Evolutionary conservation across 1,140 invertebrate genomes (phyloP).

Genomic region (Drosophila triauraria): DNA sequence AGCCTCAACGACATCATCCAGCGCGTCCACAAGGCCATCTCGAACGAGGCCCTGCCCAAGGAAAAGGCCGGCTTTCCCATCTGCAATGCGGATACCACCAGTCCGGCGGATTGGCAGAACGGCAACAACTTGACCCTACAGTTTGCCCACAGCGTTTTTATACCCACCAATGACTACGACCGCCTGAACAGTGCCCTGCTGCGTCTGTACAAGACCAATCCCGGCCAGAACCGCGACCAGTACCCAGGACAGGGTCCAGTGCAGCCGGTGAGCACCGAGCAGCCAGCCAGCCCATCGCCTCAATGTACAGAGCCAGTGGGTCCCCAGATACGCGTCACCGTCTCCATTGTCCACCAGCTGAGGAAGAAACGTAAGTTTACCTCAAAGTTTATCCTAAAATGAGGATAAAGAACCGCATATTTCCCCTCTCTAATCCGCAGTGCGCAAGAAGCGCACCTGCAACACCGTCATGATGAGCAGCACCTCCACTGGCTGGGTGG

Average conservation of each 20-base stretch:
- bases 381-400: background rate
- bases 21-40: conserved; percentile 56
- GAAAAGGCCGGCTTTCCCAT: conserved; percentile 78
- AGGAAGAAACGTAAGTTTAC: conserved; percentile 76
- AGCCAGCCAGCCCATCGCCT: background rate
- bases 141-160: conserved; percentile 71
- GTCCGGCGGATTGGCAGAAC: conserved; percentile 56
- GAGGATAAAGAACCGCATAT: background rate
- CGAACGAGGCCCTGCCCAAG: conserved; percentile 47
- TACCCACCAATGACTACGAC: conserved; percentile 30
- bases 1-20: conserved; percentile 70
- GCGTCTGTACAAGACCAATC: conserved; percentile 76
- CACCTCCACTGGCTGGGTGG: conserved; percentile 77
- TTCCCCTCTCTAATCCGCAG: conserved; percentile 19
- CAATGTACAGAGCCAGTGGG: conserved; percentile 57
- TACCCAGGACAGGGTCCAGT: background rate
- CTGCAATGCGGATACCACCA: conserved; percentile 69
- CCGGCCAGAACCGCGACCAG: conserved; percentile 45
- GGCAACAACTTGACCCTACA: conserved; percentile 70
- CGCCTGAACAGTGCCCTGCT: conserved; percentile 71
- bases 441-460: conserved; percentile 83
- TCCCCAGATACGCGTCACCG: conserved; percentile 77
- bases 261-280: conserved; percentile 18
- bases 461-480: conserved; percentile 80
- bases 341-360: conserved; percentile 77